A percentile compares a stretch with the other conserved stretches of the same genome.
These are phyloP conservation scores for Galago senegalensis DNA, from an alignment of 2,797 vertebrate species.

Conservation along the genomic window DNA sequence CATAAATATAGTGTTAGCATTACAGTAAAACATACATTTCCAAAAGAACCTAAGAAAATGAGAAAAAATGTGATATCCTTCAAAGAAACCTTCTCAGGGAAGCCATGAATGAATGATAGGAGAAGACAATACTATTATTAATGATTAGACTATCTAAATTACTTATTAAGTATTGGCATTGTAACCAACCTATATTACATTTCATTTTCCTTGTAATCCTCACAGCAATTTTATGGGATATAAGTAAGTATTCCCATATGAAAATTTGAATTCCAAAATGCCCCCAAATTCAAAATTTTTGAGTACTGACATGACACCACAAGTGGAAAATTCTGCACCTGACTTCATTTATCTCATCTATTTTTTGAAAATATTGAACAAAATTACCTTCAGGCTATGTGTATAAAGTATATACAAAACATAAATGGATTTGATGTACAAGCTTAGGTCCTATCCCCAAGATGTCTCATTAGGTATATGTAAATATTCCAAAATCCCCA, in stretches of 20 bases:
- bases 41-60: neutral
- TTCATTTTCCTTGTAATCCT: neutral
- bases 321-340: neutral
- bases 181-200: neutral
- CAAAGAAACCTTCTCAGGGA: neutral
- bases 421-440: neutral
- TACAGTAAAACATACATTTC: constrained; percentile 23
- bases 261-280: neutral
- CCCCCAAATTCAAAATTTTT: neutral
- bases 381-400: neutral
- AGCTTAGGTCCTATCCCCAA: neutral
- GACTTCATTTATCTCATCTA: neutral
- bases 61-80: neutral
- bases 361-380: neutral
- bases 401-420: neutral
- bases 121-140: neutral
- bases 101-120: neutral
- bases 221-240: neutral
- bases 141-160: neutral
- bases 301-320: neutral
- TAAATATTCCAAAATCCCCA: neutral
- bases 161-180: neutral
- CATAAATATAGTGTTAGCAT: neutral
- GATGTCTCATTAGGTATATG: neutral
- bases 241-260: neutral